Evolutionary conservation across 2,113 vertebrate genomes (phyloP).

Genomic region (Vireo altiloquus): DNA sequence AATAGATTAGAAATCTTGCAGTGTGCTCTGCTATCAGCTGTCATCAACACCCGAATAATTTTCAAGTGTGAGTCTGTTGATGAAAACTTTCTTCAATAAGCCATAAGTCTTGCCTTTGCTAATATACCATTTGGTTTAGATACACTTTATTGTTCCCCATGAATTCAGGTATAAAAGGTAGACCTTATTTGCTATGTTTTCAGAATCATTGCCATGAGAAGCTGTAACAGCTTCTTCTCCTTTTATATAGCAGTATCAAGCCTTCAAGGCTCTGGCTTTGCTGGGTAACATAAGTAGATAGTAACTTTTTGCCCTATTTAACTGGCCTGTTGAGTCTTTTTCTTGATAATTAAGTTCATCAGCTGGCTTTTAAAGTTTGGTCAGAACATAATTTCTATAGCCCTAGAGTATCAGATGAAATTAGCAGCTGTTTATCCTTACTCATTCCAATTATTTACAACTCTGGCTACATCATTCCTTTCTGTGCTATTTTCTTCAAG

Average conservation of each 20-base stretch:
- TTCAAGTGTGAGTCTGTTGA: neutral
- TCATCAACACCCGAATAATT: neutral
- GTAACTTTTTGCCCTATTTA: neutral
- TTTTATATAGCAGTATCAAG: neutral
- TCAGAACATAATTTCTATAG: neutral
- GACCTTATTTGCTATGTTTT: neutral
- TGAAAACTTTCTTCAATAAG: neutral
- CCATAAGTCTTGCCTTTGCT: neutral
- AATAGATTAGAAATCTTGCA: neutral
- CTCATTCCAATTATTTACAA: neutral
- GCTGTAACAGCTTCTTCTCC: neutral
- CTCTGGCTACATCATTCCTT: neutral
- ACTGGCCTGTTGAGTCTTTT: neutral
- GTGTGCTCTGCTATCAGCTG: neutral
- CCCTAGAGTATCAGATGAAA: neutral
- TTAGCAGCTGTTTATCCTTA: neutral
- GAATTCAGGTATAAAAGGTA: neutral
- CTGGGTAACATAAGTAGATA: neutral
- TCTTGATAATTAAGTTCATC: neutral
- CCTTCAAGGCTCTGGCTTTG: neutral
- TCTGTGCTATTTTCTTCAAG: neutral
- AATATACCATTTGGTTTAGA: neutral
- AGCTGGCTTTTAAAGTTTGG: neutral
- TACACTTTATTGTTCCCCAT: neutral
- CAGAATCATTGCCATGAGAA: neutral